Conservation (phyloP, 2,113 vertebrate species). For the Ammodytes marinus region DNA sequence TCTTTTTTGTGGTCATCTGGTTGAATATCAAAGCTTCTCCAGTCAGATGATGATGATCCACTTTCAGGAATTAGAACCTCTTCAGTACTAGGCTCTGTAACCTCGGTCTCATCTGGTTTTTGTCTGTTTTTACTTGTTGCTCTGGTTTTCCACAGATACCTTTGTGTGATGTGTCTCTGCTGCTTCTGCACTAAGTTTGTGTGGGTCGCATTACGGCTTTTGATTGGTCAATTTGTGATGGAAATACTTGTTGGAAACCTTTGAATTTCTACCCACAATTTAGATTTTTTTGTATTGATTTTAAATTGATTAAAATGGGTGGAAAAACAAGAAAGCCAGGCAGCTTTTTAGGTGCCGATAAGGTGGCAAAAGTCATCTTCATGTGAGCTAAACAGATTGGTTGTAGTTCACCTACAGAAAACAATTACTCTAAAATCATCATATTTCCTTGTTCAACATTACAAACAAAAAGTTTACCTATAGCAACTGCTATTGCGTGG, state of each 20-base stretch:
- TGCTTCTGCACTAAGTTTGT: too few relatives aligned
- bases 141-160: not conserved
- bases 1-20: constrained; percentile 36
- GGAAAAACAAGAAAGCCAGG: not conserved
- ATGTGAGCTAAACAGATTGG: not conserved
- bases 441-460: not conserved
- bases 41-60: constrained; percentile 37
- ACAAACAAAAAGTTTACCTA: not conserved
- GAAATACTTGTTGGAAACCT: not conserved
- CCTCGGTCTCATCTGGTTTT: not conserved
- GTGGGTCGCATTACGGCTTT: constrained; percentile 5
- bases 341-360: not conserved
- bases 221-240: constrained; percentile 5
- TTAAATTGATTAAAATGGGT: too few relatives aligned
- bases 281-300: constrained; percentile 10
- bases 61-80: constrained; percentile 19
- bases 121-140: not conserved
- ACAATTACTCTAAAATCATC: not conserved
- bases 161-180: too few relatives aligned
- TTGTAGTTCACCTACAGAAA: not conserved
- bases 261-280: not conserved
- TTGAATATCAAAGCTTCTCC: constrained; percentile 27
- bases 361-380: not conserved
- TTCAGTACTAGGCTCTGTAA: constrained; percentile 5
- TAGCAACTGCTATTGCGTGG: not conserved